phyloP scores from a whole-genome alignment of 2,888 invertebrate species.

The Salticus scenicus region DNA sequence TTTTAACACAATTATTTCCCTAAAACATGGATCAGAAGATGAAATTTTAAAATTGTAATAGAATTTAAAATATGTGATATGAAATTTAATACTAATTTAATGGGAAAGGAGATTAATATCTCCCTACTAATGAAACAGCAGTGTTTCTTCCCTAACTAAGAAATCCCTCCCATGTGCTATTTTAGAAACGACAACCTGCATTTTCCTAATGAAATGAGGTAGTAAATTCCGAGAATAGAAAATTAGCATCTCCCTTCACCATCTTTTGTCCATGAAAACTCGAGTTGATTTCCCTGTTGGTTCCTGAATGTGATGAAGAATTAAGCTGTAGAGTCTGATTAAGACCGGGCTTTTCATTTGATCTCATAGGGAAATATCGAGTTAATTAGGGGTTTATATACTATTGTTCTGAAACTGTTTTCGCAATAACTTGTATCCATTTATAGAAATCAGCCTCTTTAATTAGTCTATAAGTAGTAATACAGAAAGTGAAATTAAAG shows the following conservation, averaged over 20 bases:
- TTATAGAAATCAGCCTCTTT: conserved; percentile 22
- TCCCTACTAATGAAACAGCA: no score
- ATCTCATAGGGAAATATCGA: conserved; percentile 49
- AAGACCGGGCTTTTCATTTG: conserved; percentile 55
- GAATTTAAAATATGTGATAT: no score
- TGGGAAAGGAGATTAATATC: no score
- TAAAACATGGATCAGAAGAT: no score
- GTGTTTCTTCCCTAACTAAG: no score
- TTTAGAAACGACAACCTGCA: no score
- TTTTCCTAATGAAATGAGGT: conserved; percentile 60
- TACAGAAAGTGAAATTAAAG: no score
- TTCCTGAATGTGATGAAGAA: conserved; percentile 64
- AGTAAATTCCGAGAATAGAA: conserved; percentile 61
- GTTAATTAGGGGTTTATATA: conserved; percentile 55
- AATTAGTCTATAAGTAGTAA: no score
- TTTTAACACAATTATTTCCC: no score
- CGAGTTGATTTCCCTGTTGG: conserved; percentile 64
- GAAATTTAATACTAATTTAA: no score
- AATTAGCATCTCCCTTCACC: conserved; percentile 61
- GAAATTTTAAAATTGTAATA: no score
- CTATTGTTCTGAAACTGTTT: conserved; percentile 30
- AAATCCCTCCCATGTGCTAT: no score
- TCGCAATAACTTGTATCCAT: conserved; percentile 19
- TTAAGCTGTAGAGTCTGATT: conserved; percentile 64
- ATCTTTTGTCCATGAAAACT: conserved; percentile 51